Conservation (phyloP, 2,113 vertebrate genomes). For the Thunnus maccoyii region DNA sequence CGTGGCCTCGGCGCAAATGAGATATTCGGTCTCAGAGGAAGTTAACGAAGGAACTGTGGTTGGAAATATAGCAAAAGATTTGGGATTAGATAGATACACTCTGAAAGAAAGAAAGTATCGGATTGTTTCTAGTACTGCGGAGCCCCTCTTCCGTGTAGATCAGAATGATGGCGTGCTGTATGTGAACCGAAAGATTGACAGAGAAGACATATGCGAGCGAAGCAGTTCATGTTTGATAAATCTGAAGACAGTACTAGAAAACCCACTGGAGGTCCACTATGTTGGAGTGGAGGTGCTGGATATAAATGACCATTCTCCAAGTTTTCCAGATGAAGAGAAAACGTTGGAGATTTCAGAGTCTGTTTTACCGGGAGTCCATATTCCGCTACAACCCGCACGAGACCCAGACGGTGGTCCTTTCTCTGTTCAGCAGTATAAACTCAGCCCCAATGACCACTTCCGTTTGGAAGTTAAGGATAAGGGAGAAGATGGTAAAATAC, state of each 20-base stretch:
- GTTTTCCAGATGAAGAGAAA: constrained; percentile 60
- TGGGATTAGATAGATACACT: constrained; percentile 70
- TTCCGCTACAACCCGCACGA: constrained; percentile 62
- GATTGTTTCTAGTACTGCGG: constrained; percentile 65
- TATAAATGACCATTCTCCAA: constrained; percentile 81
- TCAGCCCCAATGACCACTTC: constrained; percentile 75
- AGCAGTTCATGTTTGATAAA: constrained; percentile 71
- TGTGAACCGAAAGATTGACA: constrained; percentile 73
- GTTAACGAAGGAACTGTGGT: constrained; percentile 70
- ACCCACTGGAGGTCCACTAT: constrained; percentile 80
- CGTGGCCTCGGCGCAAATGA: constrained; percentile 70
- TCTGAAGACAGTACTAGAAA: constrained; percentile 80
- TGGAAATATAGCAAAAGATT: constrained; percentile 83
- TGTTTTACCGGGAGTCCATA: constrained; percentile 53
- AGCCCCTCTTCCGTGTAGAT: constrained; percentile 74
- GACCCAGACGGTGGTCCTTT: constrained; percentile 71
- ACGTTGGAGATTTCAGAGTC: constrained; percentile 75
- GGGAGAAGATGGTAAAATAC: constrained; percentile 72
- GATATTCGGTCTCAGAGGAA: constrained; percentile 79
- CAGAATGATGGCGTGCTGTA: constrained; percentile 74
- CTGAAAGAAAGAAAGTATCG: constrained; percentile 71
- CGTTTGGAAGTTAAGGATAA: constrained; percentile 67
- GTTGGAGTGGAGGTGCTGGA: constrained; percentile 76
- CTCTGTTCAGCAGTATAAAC: constrained; percentile 76
- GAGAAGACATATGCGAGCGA: constrained; percentile 75